These are phyloP conservation scores for Drosophila kurseongensis DNA, from an alignment of 1,140 invertebrate genomes.

Conservation along the genomic window DNA sequence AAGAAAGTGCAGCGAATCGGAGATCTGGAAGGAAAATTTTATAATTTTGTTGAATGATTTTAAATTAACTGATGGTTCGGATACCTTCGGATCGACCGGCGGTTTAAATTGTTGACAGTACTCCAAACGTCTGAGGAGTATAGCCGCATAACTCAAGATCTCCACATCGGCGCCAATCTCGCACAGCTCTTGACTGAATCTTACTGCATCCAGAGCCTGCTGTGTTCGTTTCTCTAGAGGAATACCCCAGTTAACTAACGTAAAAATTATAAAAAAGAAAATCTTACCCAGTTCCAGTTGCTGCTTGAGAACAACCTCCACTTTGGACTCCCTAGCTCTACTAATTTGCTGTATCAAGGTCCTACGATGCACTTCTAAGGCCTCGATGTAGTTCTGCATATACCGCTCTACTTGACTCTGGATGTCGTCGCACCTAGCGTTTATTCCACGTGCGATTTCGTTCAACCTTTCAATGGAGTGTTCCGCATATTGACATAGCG, in stretches of 20 bases:
- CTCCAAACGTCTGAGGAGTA: conserved; percentile 88
- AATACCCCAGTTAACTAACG: neutral
- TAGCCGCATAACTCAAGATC: conserved; percentile 87
- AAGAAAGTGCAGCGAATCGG: conserved; percentile 85
- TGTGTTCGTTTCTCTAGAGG: conserved; percentile 76
- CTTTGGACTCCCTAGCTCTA: conserved; percentile 85
- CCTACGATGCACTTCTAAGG: conserved; percentile 87
- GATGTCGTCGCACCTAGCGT: conserved; percentile 85
- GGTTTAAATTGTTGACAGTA: conserved; percentile 86
- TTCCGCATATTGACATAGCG: conserved; percentile 77
- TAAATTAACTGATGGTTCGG: neutral
- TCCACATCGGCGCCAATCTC: conserved; percentile 89
- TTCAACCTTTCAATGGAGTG: conserved; percentile 72
- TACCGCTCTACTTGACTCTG: conserved; percentile 87
- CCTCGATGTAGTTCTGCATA: conserved; percentile 87
- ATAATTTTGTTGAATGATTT: neutral
- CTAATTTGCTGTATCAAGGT: conserved; percentile 85
- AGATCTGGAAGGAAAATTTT: conserved; percentile 55
- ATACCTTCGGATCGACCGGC: conserved; percentile 82
- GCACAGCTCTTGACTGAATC: conserved; percentile 87
- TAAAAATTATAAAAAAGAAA: conserved; percentile 2
- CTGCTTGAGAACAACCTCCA: conserved; percentile 85
- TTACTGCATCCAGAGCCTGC: conserved; percentile 85
- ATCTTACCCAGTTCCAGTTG: conserved; percentile 86
- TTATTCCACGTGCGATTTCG: conserved; percentile 85